phyloP scores from a whole-genome alignment of 2,888 invertebrate genomes.

The Hyles lineata region DNA sequence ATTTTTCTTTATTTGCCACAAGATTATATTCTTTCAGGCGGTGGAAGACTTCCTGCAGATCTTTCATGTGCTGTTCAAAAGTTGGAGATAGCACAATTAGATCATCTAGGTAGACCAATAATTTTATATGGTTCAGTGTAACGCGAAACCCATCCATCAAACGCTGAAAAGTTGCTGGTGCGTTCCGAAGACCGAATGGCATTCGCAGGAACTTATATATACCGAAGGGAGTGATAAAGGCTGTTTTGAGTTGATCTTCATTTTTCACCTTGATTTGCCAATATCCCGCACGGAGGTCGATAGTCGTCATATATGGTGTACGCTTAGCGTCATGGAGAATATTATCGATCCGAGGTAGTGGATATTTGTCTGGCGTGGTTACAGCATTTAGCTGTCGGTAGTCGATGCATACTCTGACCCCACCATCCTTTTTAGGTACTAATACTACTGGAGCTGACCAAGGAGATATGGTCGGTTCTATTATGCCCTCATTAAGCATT shows the following conservation, averaged over 20 bases:
- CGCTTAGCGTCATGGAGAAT: constrained; percentile 45
- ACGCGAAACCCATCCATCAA: constrained; percentile 38
- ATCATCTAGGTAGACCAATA: constrained; percentile 50
- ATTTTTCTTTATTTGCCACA: constrained; percentile 43
- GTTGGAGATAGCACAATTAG: constrained; percentile 46
- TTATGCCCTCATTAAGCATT: constrained; percentile 52
- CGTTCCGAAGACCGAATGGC: too few species aligned
- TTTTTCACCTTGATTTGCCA: constrained; percentile 47
- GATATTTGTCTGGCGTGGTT: constrained; percentile 49
- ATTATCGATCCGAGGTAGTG: constrained; percentile 38
- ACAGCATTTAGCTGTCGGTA: constrained; percentile 48
- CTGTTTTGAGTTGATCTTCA: constrained; percentile 50
- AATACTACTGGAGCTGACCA: constrained; percentile 59
- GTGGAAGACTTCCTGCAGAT: constrained; percentile 43
- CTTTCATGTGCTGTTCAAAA: constrained; percentile 43
- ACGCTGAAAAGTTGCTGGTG: too few species aligned
- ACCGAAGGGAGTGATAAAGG: too few species aligned
- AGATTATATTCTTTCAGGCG: constrained; percentile 42
- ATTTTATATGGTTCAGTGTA: constrained; percentile 30
- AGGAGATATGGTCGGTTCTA: constrained; percentile 50
- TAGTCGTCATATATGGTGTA: constrained; percentile 43
- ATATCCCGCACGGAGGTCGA: constrained; percentile 48
- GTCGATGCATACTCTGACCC: constrained; percentile 53
- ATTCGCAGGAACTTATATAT: too few species aligned
- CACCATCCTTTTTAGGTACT: constrained; percentile 53